phyloP scores from a whole-genome alignment of 1,140 invertebrate species.

The Cyphomyrmex costatus region DNA sequence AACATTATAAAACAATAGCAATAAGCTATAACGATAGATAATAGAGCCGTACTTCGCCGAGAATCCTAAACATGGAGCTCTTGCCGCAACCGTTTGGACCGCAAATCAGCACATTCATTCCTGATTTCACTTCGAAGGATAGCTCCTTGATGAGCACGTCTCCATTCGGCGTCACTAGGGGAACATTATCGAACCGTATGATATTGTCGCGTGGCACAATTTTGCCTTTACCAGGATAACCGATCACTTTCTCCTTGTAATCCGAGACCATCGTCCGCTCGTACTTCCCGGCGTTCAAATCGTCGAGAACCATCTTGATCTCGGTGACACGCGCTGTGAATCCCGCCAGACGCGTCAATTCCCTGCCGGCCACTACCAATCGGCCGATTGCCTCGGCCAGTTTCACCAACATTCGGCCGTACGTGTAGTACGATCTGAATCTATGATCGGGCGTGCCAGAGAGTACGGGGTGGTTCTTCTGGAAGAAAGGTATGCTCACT shows the following conservation, averaged over 20 bases:
- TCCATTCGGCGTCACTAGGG: constrained; percentile 98
- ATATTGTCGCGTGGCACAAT: constrained; percentile 96
- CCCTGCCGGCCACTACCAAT: constrained; percentile 96
- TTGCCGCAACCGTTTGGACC: constrained; percentile 99
- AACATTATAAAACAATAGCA: neutral
- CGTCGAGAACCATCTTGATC: constrained; percentile 94
- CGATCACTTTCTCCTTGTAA: constrained; percentile 79
- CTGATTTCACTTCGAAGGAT: constrained; percentile 96
- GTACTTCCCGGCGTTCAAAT: constrained; percentile 95
- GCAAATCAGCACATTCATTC: constrained; percentile 98
- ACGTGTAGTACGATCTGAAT: constrained; percentile 96
- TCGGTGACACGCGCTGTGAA: constrained; percentile 97
- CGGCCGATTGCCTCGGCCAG: constrained; percentile 98
- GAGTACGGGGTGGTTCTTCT: constrained; percentile 89
- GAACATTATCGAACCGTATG: constrained; percentile 97
- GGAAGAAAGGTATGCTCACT: constrained; percentile 97
- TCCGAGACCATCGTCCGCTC: constrained; percentile 94
- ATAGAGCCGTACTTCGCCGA: constrained; percentile 91
- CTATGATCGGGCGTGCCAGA: constrained; percentile 86
- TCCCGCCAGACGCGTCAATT: constrained; percentile 97
- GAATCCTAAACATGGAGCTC: constrained; percentile 96
- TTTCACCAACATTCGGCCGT: constrained; percentile 98
- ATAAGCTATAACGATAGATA: constrained; percentile 27
- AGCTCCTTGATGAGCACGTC: constrained; percentile 97
- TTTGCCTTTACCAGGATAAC: constrained; percentile 91